Percentiles rank a stretch among this genome's conserved stretches.
Evolutionary conservation across 2,797 vertebrate genomes (phyloP).

Genomic region (Enteromius mattozi): DNA sequence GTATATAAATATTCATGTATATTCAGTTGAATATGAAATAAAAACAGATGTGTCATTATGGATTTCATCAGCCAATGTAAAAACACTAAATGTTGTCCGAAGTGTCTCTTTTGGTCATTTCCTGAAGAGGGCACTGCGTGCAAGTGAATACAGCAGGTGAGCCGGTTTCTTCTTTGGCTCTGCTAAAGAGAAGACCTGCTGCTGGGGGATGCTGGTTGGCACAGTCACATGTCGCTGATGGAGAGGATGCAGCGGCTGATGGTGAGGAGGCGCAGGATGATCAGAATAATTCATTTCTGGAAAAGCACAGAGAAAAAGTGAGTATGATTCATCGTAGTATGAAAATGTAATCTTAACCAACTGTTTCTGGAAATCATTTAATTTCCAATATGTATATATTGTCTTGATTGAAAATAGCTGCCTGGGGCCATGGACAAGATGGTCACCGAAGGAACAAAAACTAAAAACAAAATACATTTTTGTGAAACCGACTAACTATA

Average conservation of each 20-base stretch:
- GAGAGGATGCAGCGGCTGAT: slow-evolving; percentile 89
- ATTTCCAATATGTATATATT: background rate
- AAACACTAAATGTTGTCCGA: background rate
- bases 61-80: slow-evolving; percentile 58
- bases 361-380: background rate
- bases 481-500: background rate
- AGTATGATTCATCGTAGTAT: background rate
- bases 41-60: slow-evolving; percentile 38
- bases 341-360: background rate
- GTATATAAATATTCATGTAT: slow-evolving; percentile 26
- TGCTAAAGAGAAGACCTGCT: slow-evolving; percentile 94
- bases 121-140: slow-evolving; percentile 88
- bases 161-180: slow-evolving; percentile 93
- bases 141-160: slow-evolving; percentile 90
- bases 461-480: background rate
- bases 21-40: slow-evolving; percentile 48
- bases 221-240: slow-evolving; percentile 96
- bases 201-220: slow-evolving; percentile 93
- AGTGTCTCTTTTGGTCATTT: slow-evolving; percentile 78
- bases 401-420: background rate
- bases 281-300: slow-evolving; percentile 82
- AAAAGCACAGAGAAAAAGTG: slow-evolving; percentile 2
- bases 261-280: slow-evolving; percentile 81
- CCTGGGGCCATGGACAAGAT: background rate
- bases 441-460: background rate